Evolutionary conservation across 2,113 vertebrate genomes (phyloP), one percentile per base, ranked within the genome.

Genomic region (Aptenodytes patagonicus): DNA sequence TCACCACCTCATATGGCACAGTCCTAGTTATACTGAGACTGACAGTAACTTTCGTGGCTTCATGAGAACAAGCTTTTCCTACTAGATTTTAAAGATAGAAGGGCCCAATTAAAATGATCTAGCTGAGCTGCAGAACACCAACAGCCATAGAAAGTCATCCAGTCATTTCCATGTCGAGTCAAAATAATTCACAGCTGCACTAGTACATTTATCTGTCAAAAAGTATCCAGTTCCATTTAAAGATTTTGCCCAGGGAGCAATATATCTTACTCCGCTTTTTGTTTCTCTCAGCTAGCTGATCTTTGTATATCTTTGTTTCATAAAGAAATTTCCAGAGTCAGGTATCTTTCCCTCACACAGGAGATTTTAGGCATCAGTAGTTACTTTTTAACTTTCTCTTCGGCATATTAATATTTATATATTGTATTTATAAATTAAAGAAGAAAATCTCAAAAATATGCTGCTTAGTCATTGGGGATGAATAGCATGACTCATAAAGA

Each of bases 401-500:
- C 86, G 64, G 38, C 36, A 32, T 72, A 87, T 96, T 95, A 95
- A 92, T 93, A 96, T 89, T 95, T 95, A 95, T 95, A 75, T 7
- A 34, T 10, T 21, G 7, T 71, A 90, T 78, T 94, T 89, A 84
- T 89, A 97, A 92, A 87, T 90, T 93, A 83, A 89, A 97, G 72
- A 70, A 80, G 40, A 87, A 96, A 93, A 93, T 87, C 83, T 95
- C 51, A 84, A 71, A 95, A 95, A 75, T 80, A 68, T 44, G n/a
- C 55, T 92, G 66, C 87, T 96, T 91, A 91, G 93, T 96, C 91
- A 85, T 36, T 65, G 70, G 57, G 49, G 52, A 85, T 76, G 92
- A 95, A 92, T 64, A 92, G 52, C 52, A 81, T 93, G 90, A 95
- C 86, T 94, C 90, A 93, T 64, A 96, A 95, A 93, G 83, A 52